Evolutionary conservation across 2,888 invertebrate species (phyloP).

Genomic region (Drosophila rubida): DNA sequence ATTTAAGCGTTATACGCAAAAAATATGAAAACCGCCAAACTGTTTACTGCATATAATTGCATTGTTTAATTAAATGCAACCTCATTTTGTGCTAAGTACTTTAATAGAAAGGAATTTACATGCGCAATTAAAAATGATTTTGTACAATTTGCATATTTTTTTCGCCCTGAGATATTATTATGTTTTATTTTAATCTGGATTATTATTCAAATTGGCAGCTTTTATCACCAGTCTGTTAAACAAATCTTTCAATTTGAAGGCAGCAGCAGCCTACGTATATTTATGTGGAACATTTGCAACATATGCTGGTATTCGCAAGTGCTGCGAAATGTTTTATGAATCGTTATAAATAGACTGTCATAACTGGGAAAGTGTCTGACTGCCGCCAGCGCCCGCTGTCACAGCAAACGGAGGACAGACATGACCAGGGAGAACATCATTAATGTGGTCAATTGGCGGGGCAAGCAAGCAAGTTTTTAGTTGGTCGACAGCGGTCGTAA

Average conservation of each 20-base stretch:
- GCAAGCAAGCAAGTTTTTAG: slow-evolving; percentile 28
- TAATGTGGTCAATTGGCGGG: slow-evolving; percentile 49
- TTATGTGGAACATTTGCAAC: neutral
- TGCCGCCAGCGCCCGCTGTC: slow-evolving; percentile 30
- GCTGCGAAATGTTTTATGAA: slow-evolving; percentile 7
- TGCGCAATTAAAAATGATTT: too few species aligned
- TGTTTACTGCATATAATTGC: too few species aligned
- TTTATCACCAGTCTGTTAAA: neutral
- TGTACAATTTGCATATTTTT: too few species aligned
- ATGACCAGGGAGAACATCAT: slow-evolving; percentile 7
- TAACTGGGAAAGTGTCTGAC: slow-evolving; percentile 3
- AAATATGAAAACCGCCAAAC: too few species aligned
- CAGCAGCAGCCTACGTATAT: neutral
- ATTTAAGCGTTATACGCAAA: too few species aligned
- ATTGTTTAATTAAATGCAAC: too few species aligned
- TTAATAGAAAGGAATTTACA: too few species aligned
- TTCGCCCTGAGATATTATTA: too few species aligned
- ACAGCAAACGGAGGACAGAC: too few species aligned
- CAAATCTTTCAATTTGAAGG: too few species aligned
- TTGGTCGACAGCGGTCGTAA: slow-evolving; percentile 50
- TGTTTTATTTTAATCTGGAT: neutral
- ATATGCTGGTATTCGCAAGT: neutral
- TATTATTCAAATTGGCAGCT: neutral
- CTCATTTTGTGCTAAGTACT: too few species aligned
- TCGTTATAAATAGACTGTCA: slow-evolving; percentile 12